phyloP scores from a whole-genome alignment of 2,113 vertebrate genomes.

The Hippolais icterina region DNA sequence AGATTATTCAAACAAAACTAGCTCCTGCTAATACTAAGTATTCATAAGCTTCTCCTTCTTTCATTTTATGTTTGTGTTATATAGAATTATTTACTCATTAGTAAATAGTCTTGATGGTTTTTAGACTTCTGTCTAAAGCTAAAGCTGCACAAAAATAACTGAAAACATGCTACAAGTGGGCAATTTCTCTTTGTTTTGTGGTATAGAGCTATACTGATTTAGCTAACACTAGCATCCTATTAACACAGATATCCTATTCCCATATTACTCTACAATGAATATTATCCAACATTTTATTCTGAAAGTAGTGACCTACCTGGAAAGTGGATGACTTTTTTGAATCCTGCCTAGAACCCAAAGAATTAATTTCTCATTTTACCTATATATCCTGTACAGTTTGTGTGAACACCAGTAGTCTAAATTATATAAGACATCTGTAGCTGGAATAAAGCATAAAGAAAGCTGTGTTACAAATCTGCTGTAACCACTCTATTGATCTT shows the following conservation, averaged over 20 bases:
- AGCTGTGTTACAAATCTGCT: neutral
- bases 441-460: neutral
- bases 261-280: neutral
- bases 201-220: neutral
- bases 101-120: neutral
- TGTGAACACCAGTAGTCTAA: neutral
- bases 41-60: neutral
- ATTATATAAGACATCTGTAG: neutral
- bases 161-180: neutral
- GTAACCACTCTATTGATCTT: neutral
- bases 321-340: neutral
- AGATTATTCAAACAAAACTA: neutral
- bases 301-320: neutral
- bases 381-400: neutral
- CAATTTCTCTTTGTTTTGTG: neutral
- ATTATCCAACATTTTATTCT: neutral
- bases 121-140: neutral
- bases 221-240: neutral
- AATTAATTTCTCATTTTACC: neutral
- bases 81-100: neutral
- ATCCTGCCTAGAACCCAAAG: neutral
- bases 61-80: neutral
- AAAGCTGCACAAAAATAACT: neutral
- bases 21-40: neutral
- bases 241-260: neutral